A percentile compares a stretch with the other conserved stretches of the same genome.
Conservation (phyloP, 2,797 vertebrate genomes). For the Pipistrellus pipistrellus region DNA sequence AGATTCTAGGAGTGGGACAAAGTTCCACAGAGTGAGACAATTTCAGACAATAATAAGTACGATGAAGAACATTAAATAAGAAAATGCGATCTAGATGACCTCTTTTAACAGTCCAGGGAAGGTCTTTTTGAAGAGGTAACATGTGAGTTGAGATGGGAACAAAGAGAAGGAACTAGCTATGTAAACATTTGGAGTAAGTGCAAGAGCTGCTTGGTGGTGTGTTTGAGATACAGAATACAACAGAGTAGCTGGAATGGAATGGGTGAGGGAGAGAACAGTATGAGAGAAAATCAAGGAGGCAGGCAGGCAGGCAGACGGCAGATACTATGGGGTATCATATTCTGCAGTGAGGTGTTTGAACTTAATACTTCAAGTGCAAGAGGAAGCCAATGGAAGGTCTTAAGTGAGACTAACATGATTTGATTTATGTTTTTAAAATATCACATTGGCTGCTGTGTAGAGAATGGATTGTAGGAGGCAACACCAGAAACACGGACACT, state of each 20-base stretch:
- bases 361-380: slow-evolving; percentile 36
- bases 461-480: not conserved
- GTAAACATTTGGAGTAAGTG: not conserved
- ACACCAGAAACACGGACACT: not conserved
- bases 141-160: not conserved
- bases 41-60: slow-evolving; percentile 23
- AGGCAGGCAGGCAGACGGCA: not conserved
- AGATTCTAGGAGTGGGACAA: not conserved
- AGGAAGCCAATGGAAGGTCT: slow-evolving; percentile 23
- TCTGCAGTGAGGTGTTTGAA: not conserved
- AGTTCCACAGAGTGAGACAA: slow-evolving; percentile 13
- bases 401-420: not conserved
- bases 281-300: slow-evolving; percentile 12
- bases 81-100: slow-evolving; percentile 36
- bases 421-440: slow-evolving; percentile 43
- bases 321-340: not conserved
- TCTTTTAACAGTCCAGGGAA: slow-evolving; percentile 9
- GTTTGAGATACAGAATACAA: slow-evolving; percentile 37
- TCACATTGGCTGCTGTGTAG: not conserved
- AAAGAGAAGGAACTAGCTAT: not conserved
- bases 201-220: slow-evolving; percentile 3
- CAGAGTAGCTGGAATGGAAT: not conserved
- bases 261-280: not conserved
- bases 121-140: not conserved
- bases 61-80: slow-evolving; percentile 37